Conservation (phyloP, 1,140 invertebrate species). For the Lordiphosa clarofinis region DNA sequence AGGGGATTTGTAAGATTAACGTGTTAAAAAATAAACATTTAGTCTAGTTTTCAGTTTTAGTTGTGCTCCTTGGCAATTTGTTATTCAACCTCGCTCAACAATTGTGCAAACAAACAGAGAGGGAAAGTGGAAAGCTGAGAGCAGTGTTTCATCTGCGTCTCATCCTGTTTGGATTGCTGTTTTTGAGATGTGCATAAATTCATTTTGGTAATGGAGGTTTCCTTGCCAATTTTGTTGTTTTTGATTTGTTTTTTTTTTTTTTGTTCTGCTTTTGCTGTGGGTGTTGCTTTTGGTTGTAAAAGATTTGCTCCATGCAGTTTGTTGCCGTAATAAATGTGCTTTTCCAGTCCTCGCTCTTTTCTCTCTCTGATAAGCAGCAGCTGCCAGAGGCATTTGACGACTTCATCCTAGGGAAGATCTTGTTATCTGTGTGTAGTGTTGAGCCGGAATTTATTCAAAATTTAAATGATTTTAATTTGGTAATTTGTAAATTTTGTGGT, state of each 20-base stretch:
- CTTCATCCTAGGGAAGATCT: slow-evolving; percentile 12
- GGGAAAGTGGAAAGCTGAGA: slow-evolving; percentile 7
- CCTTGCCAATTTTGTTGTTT: slow-evolving; percentile 19
- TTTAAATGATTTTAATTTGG: slow-evolving; percentile 49
- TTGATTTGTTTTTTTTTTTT: no score
- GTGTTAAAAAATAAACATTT: slow-evolving; percentile 77
- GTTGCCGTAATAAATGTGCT: slow-evolving; percentile 54
- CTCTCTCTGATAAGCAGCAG: slow-evolving; percentile 26
- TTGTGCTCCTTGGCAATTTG: slow-evolving; percentile 62
- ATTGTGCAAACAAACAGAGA: slow-evolving; percentile 45
- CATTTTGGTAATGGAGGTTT: slow-evolving; percentile 73
- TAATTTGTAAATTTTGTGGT: slow-evolving; percentile 18
- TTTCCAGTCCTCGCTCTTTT: slow-evolving; percentile 11
- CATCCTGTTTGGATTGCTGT: slow-evolving; percentile 58
- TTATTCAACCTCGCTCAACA: slow-evolving; percentile 52
- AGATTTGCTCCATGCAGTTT: slow-evolving; percentile 50
- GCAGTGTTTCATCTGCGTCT: slow-evolving; percentile 38
- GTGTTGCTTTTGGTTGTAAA: slow-evolving; percentile 50
- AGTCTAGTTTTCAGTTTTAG: slow-evolving; percentile 58
- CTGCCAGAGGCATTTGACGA: slow-evolving; percentile 31
- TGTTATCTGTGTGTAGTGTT: slow-evolving; percentile 31
- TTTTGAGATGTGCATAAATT: slow-evolving; percentile 75
- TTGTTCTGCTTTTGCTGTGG: slow-evolving; percentile 33
- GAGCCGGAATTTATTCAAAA: slow-evolving; percentile 56
- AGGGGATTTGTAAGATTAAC: slow-evolving; percentile 74